Conservation (phyloP, 2,113 vertebrate species). For the Mystacornis crossleyi region DNA sequence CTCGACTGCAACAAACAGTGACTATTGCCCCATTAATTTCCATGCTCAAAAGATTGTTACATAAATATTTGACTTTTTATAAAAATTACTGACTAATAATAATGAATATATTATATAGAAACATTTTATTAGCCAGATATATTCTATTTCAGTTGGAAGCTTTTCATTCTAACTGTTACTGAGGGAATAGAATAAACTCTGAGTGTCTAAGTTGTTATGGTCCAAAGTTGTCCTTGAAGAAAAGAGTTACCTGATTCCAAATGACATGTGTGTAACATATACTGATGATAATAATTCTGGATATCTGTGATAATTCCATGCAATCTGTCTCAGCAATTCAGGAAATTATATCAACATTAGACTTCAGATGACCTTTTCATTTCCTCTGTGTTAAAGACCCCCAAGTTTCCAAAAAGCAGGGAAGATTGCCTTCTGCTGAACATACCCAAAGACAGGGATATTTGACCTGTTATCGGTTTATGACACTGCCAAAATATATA, state of each 20-base stretch:
- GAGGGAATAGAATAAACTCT: not conserved
- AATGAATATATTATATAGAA: not conserved
- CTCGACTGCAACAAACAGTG: not conserved
- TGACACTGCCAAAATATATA: not conserved
- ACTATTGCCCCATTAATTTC: not conserved
- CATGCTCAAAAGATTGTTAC: not conserved
- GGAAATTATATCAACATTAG: not conserved
- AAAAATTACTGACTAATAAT: not conserved
- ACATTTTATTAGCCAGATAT: not conserved
- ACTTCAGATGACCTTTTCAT: not conserved
- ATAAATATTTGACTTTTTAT: not conserved
- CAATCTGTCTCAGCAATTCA: not conserved
- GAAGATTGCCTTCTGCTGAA: not conserved
- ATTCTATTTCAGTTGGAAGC: not conserved
- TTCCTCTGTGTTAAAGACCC: not conserved
- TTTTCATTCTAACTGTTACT: not conserved
- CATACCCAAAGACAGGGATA: not conserved
- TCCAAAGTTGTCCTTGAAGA: not conserved
- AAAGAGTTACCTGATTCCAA: not conserved
- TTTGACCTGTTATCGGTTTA: not conserved
- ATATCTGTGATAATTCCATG: not conserved
- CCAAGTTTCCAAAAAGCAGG: not conserved
- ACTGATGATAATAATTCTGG: not conserved
- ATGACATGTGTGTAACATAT: not conserved
- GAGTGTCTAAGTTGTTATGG: not conserved